A percentile compares a stretch with the other conserved stretches of the same genome.
Conservation (phyloP, 2,888 invertebrate genomes). For the Dolichomitus sp. region DNA sequence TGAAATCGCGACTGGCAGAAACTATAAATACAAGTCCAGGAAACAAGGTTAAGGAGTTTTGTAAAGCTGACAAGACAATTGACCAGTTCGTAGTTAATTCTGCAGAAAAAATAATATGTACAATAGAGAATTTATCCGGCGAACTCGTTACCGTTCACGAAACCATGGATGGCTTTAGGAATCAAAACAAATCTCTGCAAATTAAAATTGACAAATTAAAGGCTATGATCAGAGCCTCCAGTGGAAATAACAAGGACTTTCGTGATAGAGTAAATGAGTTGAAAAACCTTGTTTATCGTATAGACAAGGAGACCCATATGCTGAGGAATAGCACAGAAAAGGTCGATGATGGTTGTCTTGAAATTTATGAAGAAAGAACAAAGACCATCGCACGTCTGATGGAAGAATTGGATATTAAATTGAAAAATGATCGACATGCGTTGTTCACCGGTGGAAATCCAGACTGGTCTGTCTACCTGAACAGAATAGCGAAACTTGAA, state of each 20-base stretch:
- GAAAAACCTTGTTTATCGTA: constrained; percentile 57
- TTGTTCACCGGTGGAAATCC: constrained; percentile 68
- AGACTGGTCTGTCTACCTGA: constrained; percentile 66
- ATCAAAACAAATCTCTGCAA: constrained; percentile 61
- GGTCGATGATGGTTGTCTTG: background rate
- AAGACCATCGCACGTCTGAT: constrained; percentile 56
- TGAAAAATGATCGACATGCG: constrained; percentile 72
- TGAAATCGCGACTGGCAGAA: constrained; percentile 58
- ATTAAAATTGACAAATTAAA: constrained; percentile 66
- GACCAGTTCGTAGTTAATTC: constrained; percentile 71
- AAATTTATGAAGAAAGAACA: constrained; percentile 17
- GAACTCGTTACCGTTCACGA: constrained; percentile 70
- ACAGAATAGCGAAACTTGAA: constrained; percentile 68
- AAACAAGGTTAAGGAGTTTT: constrained; percentile 65
- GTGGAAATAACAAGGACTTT: constrained; percentile 64
- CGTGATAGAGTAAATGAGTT: constrained; percentile 69
- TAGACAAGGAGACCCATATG: constrained; percentile 57
- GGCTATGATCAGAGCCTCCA: constrained; percentile 68
- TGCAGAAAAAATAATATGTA: constrained; percentile 68
- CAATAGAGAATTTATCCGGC: constrained; percentile 71
- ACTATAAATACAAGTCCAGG: constrained; percentile 57
- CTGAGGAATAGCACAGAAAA: constrained; percentile 51
- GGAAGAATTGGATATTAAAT: constrained; percentile 66
- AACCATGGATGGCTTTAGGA: constrained; percentile 41
- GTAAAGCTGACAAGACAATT: constrained; percentile 70